Conservation (phyloP, 2,888 invertebrate species). For the Lordiphosa andalusiaca region DNA sequence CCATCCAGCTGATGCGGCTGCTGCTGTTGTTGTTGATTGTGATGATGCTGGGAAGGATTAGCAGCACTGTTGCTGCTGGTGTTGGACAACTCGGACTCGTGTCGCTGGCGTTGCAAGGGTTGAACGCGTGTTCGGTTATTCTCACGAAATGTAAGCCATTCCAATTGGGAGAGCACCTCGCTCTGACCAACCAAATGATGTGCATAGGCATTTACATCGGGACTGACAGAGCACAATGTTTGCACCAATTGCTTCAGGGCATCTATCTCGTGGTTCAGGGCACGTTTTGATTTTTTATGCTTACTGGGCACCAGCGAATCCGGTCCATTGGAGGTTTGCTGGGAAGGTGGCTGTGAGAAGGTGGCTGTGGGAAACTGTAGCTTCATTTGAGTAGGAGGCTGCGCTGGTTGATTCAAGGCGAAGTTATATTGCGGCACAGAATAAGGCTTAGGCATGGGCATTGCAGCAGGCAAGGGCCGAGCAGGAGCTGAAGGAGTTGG, state of each 20-base stretch:
- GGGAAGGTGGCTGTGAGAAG: not conserved
- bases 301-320: not conserved
- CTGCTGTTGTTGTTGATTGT: not conserved
- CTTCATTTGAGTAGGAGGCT: conserved; percentile 6
- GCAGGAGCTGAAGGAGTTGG: not conserved
- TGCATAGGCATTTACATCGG: conserved; percentile 41
- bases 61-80: conserved; percentile 43
- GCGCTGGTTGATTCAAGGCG: conserved; percentile 5
- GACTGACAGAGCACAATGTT: conserved; percentile 19
- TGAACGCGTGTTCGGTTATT: not conserved
- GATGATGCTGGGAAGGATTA: conserved; percentile 6
- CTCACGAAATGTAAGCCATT: conserved; percentile 26
- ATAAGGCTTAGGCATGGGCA: conserved; percentile 19
- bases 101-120: conserved; percentile 13
- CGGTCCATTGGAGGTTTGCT: conserved; percentile 1
- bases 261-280: conserved; percentile 47
- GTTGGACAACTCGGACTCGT: conserved; percentile 53
- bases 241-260: conserved; percentile 52
- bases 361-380: not conserved
- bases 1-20: conserved; percentile 7
- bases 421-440: conserved; percentile 13
- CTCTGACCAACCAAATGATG: conserved; percentile 45
- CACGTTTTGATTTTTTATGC: conserved; percentile 23
- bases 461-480: conserved; percentile 3
- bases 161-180: conserved; percentile 47